These are phyloP conservation scores for Drosophila sucinea DNA, from an alignment of 1,140 invertebrate species.

Conservation along the genomic window DNA sequence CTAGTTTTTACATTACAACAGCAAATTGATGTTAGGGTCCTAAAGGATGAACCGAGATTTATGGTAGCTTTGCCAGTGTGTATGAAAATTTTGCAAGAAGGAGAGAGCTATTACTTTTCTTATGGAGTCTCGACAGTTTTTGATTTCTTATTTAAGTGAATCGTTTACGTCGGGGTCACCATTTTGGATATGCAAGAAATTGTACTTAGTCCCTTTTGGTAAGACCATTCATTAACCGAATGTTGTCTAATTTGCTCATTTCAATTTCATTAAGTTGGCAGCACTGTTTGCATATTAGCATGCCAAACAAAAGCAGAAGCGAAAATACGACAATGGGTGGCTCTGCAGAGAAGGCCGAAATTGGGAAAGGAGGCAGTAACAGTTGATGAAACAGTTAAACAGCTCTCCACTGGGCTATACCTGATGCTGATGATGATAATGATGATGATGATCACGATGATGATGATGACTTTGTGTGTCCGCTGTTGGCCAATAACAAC, in stretches of 20 bases:
- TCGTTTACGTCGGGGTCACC: constrained; percentile 7
- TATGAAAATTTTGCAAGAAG: constrained; percentile 7
- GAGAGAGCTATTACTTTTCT: not conserved
- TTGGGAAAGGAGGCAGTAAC: constrained; percentile 10
- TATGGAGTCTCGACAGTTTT: constrained; percentile 1
- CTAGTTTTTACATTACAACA: constrained; percentile 67
- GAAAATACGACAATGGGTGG: not conserved
- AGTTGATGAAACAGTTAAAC: constrained; percentile 65
- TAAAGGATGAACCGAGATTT: constrained; percentile 66
- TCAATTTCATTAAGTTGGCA: constrained; percentile 80
- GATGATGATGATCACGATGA: constrained; percentile 23
- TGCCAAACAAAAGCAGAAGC: constrained; percentile 55
- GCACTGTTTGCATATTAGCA: constrained; percentile 77
- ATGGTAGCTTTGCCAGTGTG: constrained; percentile 54
- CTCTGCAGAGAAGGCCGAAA: no score
- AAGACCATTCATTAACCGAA: constrained; percentile 53
- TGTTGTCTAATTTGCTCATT: constrained; percentile 76
- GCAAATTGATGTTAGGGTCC: constrained; percentile 53
- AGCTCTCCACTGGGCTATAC: constrained; percentile 61
- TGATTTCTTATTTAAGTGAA: constrained; percentile 5
- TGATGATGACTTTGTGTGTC: constrained; percentile 50
- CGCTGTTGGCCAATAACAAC: constrained; percentile 55
- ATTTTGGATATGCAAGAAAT: not conserved
- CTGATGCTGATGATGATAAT: constrained; percentile 31
- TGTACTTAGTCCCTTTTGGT: constrained; percentile 3